Conservation (phyloP, 1,140 invertebrate species). For the Sminthurides bifidus region DNA sequence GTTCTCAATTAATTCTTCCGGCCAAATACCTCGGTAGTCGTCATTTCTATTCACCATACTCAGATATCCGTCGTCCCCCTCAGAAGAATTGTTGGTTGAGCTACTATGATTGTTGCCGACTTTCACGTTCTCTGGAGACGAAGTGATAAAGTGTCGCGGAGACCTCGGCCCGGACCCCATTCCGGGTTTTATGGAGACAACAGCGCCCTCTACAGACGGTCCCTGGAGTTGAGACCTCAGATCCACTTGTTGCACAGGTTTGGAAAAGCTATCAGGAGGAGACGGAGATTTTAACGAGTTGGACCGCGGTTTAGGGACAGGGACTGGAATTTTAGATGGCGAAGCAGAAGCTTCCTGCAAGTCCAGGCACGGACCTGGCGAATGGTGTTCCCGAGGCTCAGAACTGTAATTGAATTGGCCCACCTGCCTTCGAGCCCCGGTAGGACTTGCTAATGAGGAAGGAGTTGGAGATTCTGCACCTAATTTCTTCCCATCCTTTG, state of each 20-base stretch:
- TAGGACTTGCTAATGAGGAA: neutral
- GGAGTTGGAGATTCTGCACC: too few relatives aligned
- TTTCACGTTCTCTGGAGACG: neutral
- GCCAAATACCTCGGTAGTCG: conserved; percentile 18
- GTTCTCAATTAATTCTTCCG: conserved; percentile 28
- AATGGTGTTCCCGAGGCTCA: neutral
- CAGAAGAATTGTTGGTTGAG: neutral
- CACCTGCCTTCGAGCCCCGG: neutral
- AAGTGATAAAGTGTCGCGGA: neutral
- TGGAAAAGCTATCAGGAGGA: neutral
- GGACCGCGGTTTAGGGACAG: neutral
- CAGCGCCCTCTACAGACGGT: neutral
- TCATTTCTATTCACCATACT: conserved; percentile 30
- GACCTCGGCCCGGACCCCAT: neutral
- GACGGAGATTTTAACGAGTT: neutral
- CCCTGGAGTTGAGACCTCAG: neutral
- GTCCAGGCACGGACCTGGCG: neutral
- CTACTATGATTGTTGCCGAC: neutral
- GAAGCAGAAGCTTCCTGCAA: neutral
- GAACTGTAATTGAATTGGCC: neutral
- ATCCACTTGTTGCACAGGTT: neutral
- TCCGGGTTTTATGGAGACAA: neutral
- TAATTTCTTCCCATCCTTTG: conserved; percentile 1
- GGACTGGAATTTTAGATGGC: too few relatives aligned
- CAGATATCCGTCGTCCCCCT: conserved; percentile 30